Evolutionary conservation across 2,113 vertebrate genomes (phyloP).

Genomic region (Apteryx owenii): DNA sequence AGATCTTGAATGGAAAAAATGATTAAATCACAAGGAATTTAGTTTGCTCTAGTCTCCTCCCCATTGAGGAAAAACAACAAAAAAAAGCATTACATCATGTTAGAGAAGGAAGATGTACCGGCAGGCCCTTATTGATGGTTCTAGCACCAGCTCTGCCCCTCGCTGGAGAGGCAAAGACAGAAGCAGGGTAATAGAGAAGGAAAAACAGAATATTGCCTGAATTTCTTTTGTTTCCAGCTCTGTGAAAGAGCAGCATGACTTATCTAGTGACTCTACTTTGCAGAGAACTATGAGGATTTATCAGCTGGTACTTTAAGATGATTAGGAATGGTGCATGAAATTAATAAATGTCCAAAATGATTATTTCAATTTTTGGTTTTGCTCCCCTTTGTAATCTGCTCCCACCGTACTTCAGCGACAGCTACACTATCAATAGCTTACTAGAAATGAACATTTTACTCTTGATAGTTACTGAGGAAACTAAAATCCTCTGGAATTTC

Average conservation of each 20-base stretch:
- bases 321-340: background rate
- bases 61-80: background rate
- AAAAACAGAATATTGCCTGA: background rate
- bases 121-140: background rate
- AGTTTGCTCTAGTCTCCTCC: background rate
- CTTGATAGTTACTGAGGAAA: background rate
- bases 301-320: background rate
- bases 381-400: background rate
- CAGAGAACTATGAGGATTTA: background rate
- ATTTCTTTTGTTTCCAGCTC: background rate
- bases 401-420: background rate
- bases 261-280: background rate
- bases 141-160: background rate
- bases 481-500: background rate
- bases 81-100: background rate
- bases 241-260: background rate
- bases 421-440: background rate
- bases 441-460: background rate
- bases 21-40: background rate
- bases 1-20: accelerated
- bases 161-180: background rate
- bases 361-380: background rate
- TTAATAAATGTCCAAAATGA: background rate
- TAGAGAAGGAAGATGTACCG: background rate
- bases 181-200: background rate